Base-by-base conservation (phyloP, 2,113 vertebrate species). In the Motacilla alba region DNA sequence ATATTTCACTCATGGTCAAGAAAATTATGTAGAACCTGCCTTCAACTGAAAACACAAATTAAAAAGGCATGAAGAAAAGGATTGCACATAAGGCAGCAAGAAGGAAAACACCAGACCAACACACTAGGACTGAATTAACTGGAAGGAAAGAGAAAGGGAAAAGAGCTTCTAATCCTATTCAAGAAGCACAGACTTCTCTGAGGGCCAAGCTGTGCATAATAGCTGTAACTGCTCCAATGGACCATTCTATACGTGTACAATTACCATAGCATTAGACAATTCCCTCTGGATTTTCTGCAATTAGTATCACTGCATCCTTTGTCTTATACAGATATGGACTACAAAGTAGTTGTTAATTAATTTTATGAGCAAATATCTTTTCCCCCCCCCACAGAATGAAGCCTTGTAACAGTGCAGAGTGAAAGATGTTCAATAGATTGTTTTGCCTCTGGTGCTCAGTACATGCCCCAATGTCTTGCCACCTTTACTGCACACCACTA, bases 381-480 rank as follows among this genome's bases (percentile, higher is more conserved):
- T 1, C 0, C 1, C 16, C 1, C 16, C 3, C 19, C 1, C 15
- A 8, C 26, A 47, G 55, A 91, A 87, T 26, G 11, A 69, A 64
- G 69, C 17, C 43, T 43, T 60, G 10, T 27, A 89, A 72, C 23
- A 59, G 12, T 4, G 31, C 50, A 49, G 50, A 50, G 49, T 12
- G 15, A n/a, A 89, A 63, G 26, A n/a, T 3, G 5, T 47, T 60
- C 56, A 69, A 30, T 0, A 73, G 39, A 56, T 43, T 35, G 23
- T 56, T 87, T 58, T 6, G 17, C 26, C 35, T 73, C 55, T 39
- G 22, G n/a, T 27, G 41, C 15, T 73, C 43, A 66, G 60, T 26
- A 39, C 13, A 3, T 9, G 30, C 7, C 33, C 14, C 1, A 0
- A 2, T 11, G 15, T 23, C 35, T 55, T 39, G 13, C 37, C 56